A percentile compares a stretch with the other conserved stretches of the same genome.
These are phyloP conservation scores for Leptogaster cylindrica DNA, from an alignment of 2,888 invertebrate genomes.

Conservation along the genomic window DNA sequence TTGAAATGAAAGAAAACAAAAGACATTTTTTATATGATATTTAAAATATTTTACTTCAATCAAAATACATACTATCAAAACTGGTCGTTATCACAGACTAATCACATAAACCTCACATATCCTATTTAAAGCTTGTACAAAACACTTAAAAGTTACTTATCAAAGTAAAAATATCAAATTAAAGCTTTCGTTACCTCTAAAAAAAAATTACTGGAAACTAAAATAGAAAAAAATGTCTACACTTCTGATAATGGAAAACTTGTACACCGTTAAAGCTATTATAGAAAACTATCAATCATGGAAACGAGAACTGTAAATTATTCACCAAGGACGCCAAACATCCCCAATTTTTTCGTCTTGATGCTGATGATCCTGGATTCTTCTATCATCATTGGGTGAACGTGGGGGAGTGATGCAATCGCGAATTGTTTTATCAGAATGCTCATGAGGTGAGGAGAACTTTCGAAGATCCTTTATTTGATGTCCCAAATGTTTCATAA, in stretches of 20 bases:
- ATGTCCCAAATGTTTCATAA: slow-evolving; percentile 89
- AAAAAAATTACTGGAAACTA: neutral
- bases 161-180: slow-evolving; percentile 5
- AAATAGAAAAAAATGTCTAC: neutral
- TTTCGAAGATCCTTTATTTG: slow-evolving; percentile 68
- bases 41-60: no score
- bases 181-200: slow-evolving; percentile 38
- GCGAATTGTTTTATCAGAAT: neutral
- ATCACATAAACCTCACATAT: slow-evolving; percentile 43
- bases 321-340: slow-evolving; percentile 52
- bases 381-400: slow-evolving; percentile 2
- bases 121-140: slow-evolving; percentile 8
- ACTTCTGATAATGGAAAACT: no score
- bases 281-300: neutral
- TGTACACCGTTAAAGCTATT: neutral
- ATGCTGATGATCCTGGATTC: neutral
- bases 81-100: slow-evolving; percentile 46
- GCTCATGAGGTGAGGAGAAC: neutral
- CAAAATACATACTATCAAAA: no score
- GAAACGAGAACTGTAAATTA: neutral
- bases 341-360: slow-evolving; percentile 41
- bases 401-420: neutral
- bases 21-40: no score
- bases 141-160: neutral
- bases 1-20: no score